Evolutionary conservation across 2,113 vertebrate species (phyloP), one percentile per base, ranked within the genome.

Genomic region (Hippopotamus amphibius): DNA sequence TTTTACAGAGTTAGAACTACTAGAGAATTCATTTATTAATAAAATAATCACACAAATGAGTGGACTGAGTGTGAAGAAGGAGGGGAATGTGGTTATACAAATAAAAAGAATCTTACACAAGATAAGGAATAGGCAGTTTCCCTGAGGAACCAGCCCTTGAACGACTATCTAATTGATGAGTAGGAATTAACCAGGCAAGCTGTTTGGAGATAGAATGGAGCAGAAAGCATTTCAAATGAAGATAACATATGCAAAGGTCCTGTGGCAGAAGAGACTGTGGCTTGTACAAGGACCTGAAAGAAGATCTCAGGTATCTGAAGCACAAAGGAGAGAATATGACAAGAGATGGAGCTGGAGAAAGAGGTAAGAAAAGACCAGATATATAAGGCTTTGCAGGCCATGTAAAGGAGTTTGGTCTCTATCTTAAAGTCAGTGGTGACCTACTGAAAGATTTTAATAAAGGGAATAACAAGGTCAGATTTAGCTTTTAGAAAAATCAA

Each of bases 1-100:
- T 33, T 82, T 90, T 50, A 74, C 8, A 90, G 68, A 96, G 24
- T 96, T 97, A 79, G 55, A 90, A 79, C 46, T 69, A 74, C 37
- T 86, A 30, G 33, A 69, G 3, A 85, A 77, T 76, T 86, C 50
- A 84, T 28, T 96, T 88, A 48, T 80, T 86, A 74, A 81, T 88
- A 69, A 82, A 95, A 69, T 30, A 82, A 79, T 86, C 26, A 86
- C n/a, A 93, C 22, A 87, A 81, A 91, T 86, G 79, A 66, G 43
- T 77, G 22, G 21, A 92, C 66, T 94, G 28, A 87, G 1, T 89
- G 28, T 59, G 30, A 81, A 65, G 68, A 90, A 71, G n/a, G 9
- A 80, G 85, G 91, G 10, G 6, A 89, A 59, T 82, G 7, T 83
- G 12, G 6, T 87, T 90, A 77, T n/a, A 92, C 11, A 85, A 79